Evolutionary conservation across 2,113 vertebrate species (phyloP), one percentile per base, ranked within the genome.

Genomic region (Pygoscelis adeliae): DNA sequence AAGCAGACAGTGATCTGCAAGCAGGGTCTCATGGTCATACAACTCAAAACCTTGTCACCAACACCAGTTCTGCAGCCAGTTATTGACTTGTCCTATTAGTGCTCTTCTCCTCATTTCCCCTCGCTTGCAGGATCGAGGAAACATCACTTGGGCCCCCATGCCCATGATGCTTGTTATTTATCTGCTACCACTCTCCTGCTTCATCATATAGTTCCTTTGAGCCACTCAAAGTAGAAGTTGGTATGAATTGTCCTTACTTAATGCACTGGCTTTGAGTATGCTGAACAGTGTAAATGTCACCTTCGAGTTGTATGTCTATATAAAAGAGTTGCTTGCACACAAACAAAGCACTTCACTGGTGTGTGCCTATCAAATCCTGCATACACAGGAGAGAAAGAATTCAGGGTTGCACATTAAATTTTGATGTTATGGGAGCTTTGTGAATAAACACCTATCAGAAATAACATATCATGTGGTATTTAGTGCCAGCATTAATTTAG

Each of bases 381-480:
- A n/a, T 38, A 36, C 5, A 20, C 6, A 8, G 44, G 19, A 70
- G 49, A 69, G 74, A 83, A 70, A 21, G 17, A 38, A 32, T 66
- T 79, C 42, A 74, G 65, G 34, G 36, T 40, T 70, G 11, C 30
- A 9, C 25, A 14, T 50, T 65, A 42, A 47, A 56, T 49, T 47
- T 23, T 78, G 55, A 22, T 74, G 27, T n/a, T 62, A 38, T 9
- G 9, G n/a, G 34, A 85, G 17, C 26, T 77, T 77, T n/a, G 25
- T 81, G 53, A 92, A 78, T 78, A 65, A 88, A 62, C 15, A 66
- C 15, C n/a, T 32, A 17, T 27, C 18, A 56, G 87, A 56, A 66
- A n/a, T 58, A 65, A 47, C 2, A 5, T 67, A 9, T 30, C 16
- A 38, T 0, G 0, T 38, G 38, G 21, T 42, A 82, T 56, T 71